Evolutionary conservation across 2,888 invertebrate genomes (phyloP).

Genomic region (Gasteruption jaculator): DNA sequence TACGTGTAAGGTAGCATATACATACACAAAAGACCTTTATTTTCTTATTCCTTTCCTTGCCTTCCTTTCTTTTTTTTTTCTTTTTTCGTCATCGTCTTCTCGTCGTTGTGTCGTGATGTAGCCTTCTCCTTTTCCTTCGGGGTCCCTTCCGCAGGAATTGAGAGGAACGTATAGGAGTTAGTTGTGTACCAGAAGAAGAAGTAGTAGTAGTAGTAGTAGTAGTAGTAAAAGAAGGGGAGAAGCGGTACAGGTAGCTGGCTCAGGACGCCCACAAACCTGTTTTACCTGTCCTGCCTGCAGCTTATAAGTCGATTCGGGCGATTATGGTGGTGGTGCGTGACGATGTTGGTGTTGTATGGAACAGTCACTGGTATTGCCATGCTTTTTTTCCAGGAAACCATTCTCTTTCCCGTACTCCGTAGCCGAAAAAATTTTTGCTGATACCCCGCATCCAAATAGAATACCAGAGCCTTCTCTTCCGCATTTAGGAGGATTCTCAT

Average conservation of each 20-base stretch:
- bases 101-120: no score
- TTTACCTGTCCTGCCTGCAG: constrained; percentile 40
- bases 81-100: constrained; percentile 17
- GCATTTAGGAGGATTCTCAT: no score
- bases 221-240: no score
- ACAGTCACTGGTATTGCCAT: no score
- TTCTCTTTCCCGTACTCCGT: no score
- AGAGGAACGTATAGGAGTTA: constrained; percentile 10
- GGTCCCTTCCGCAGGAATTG: constrained; percentile 33
- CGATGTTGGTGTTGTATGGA: constrained; percentile 12
- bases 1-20: constrained; percentile 2
- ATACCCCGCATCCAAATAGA: no score
- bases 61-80: constrained; percentile 10
- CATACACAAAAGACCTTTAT: constrained; percentile 4
- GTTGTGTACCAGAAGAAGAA: background rate
- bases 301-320: constrained; percentile 35
- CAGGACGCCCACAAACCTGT: constrained; percentile 46
- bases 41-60: constrained; percentile 5
- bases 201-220: no score
- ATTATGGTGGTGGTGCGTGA: constrained; percentile 19
- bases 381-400: constrained; percentile 20
- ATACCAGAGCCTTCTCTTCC: no score
- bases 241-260: constrained; percentile 32
- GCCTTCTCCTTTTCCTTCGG: constrained; percentile 9
- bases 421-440: no score